phyloP scores from a whole-genome alignment of 2,797 vertebrate species.

The Anolis apletophallus region DNA sequence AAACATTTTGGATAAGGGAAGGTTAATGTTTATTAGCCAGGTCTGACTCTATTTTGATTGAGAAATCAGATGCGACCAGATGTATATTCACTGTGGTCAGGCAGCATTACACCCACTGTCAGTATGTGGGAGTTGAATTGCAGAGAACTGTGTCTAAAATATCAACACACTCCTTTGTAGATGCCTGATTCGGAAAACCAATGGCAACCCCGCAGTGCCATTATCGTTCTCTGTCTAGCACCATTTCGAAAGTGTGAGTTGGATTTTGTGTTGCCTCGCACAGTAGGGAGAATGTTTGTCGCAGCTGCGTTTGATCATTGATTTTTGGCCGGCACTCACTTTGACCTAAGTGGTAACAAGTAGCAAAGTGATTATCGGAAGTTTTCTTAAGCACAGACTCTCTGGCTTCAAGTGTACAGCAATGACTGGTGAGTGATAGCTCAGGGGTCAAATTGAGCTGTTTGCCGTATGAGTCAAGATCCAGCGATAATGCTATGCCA shows the following conservation, averaged over 20 bases:
- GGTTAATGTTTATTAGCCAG: too few relatives aligned
- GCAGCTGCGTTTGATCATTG: not conserved
- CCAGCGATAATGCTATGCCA: too few relatives aligned
- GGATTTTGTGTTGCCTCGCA: not conserved
- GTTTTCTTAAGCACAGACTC: too few relatives aligned
- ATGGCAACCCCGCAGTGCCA: not conserved
- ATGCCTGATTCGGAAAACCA: not conserved
- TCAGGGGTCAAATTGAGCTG: not conserved
- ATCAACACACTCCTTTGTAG: not conserved
- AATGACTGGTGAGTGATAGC: not conserved
- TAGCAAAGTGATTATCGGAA: not conserved
- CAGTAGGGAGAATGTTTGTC: not conserved
- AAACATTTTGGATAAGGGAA: too few relatives aligned
- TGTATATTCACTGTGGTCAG: too few relatives aligned
- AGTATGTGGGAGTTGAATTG: too few relatives aligned
- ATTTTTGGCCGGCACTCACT: not conserved
- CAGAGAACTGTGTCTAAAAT: not conserved
- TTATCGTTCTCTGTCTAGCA: not conserved
- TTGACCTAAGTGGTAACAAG: constrained; percentile 2
- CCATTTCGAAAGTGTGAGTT: not conserved
- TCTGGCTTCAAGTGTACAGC: not conserved
- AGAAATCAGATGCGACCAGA: too few relatives aligned
- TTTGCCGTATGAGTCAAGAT: not conserved
- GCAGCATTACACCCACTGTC: too few relatives aligned
- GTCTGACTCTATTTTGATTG: too few relatives aligned